phyloP scores from a whole-genome alignment of 2,888 invertebrate species.

The Acholoe squamosa region DNA sequence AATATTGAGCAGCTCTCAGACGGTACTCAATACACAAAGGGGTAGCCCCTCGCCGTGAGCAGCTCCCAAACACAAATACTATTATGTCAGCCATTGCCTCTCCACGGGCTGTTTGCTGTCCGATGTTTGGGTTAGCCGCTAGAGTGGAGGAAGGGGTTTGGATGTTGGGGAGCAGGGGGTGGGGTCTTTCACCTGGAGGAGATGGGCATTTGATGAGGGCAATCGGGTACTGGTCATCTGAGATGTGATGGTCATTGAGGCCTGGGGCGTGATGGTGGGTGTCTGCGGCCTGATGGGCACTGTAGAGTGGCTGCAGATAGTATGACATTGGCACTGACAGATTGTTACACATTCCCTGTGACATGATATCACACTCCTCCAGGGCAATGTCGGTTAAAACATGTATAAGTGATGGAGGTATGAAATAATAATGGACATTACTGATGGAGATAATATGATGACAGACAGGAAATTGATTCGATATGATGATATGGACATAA shows the following conservation, averaged over 20 bases:
- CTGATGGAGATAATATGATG: no score
- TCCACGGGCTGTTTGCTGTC: slow-evolving; percentile 1
- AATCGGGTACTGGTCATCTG: background rate
- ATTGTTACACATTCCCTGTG: no score
- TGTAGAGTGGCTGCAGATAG: no score
- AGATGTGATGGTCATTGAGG: slow-evolving; percentile 13
- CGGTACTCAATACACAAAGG: slow-evolving; percentile 29
- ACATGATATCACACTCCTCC: no score
- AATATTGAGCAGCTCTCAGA: slow-evolving; percentile 14
- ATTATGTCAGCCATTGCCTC: background rate
- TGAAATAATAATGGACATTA: no score
- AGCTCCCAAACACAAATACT: slow-evolving; percentile 33
- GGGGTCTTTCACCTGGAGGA: slow-evolving; percentile 17
- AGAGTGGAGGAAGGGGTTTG: background rate
- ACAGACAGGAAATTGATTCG: no score
- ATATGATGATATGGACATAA: no score
- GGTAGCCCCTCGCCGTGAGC: background rate
- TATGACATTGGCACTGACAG: no score
- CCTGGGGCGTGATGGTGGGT: no score
- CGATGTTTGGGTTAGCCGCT: background rate
- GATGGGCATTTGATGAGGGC: slow-evolving; percentile 12
- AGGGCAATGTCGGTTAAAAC: no score
- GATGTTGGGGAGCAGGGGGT: background rate
- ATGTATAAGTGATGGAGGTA: no score
- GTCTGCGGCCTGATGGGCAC: no score